Conservation (phyloP, 2,113 vertebrate species). For the Acrocephalus arundinaceus region DNA sequence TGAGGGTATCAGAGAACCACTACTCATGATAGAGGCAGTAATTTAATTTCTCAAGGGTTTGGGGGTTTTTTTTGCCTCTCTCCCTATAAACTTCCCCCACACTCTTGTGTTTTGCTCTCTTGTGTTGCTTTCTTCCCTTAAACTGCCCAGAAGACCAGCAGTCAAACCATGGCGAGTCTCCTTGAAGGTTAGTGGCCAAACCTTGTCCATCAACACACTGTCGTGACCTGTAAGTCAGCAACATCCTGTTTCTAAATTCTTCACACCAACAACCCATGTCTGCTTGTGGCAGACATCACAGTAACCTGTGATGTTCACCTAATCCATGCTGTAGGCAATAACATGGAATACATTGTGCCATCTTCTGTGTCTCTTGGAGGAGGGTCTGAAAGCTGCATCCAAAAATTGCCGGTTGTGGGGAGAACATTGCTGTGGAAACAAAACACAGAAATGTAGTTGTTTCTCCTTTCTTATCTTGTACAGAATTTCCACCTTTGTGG, state of each 20-base stretch:
- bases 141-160: neutral
- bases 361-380: neutral
- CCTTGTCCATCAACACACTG: neutral
- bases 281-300: neutral
- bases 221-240: neutral
- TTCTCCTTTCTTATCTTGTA: neutral
- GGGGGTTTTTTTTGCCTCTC: neutral
- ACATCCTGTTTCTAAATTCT: neutral
- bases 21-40: neutral
- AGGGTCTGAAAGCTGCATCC: neutral
- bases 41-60: neutral
- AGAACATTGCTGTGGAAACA: neutral
- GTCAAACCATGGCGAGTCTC: neutral
- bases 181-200: neutral
- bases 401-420: neutral
- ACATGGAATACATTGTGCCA: neutral
- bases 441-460: neutral
- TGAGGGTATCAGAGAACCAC: neutral
- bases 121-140: neutral
- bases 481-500: neutral
- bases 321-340: neutral
- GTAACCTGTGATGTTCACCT: neutral
- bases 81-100: neutral
- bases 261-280: neutral
- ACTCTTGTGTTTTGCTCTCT: neutral